Evolutionary conservation across 64 coral and sea anemone genomes (phyloP).

Genomic region (Stichodactyla mertensii): DNA sequence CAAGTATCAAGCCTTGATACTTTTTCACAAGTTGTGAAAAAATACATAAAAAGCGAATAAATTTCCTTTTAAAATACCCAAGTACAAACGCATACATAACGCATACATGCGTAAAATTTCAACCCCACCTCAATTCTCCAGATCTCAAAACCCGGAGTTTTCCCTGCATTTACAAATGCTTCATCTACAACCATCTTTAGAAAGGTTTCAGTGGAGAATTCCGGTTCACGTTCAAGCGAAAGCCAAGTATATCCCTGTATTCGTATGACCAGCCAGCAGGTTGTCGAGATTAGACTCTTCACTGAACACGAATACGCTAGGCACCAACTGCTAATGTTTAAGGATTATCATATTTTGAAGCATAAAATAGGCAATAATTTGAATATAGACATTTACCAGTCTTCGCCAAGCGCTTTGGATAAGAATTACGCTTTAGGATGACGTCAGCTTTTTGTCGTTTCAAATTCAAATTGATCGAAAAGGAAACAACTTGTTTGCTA

Average conservation of each 20-base stretch:
- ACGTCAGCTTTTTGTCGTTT: slow-evolving; percentile 6
- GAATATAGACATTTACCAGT: background rate
- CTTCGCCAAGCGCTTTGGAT: background rate
- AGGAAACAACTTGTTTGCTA: slow-evolving; percentile 21
- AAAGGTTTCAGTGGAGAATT: background rate
- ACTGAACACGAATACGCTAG: background rate
- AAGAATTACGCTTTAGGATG: background rate
- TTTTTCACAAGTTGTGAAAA: background rate
- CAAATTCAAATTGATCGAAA: slow-evolving; percentile 15
- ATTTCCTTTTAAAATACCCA: background rate
- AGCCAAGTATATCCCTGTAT: background rate
- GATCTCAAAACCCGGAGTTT: slow-evolving; percentile 74
- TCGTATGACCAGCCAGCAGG: background rate
- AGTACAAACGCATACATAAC: background rate
- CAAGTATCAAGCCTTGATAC: no score
- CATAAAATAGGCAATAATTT: background rate
- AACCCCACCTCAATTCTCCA: slow-evolving; percentile 84
- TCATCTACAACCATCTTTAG: slow-evolving; percentile 74
- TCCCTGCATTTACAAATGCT: slow-evolving; percentile 78
- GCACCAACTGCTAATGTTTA: background rate
- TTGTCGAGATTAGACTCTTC: background rate
- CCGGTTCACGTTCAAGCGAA: background rate
- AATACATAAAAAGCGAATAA: background rate
- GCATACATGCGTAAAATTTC: background rate
- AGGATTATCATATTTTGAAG: background rate